Percentiles rank a stretch among this genome's conserved stretches.
Conservation (phyloP, 2,113 vertebrate genomes). For the Leucoraja erinaceus region DNA sequence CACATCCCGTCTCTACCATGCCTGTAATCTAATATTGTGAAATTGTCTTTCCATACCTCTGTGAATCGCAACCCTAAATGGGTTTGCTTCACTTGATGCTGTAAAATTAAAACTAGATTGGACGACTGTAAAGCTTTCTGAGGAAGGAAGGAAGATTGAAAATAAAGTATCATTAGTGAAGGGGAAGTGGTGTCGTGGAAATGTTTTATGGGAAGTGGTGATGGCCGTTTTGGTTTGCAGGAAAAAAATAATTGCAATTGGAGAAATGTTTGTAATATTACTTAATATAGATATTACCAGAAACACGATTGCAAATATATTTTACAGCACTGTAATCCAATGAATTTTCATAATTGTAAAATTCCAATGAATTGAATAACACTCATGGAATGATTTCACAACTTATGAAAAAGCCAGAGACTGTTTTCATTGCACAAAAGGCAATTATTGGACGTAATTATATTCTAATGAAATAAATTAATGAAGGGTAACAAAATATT, state of each 20-base stretch:
- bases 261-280: neutral
- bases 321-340: neutral
- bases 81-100: neutral
- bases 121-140: neutral
- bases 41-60: neutral
- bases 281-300: neutral
- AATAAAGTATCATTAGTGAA: neutral
- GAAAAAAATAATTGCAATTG: neutral
- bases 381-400: neutral
- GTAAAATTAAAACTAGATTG: neutral
- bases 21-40: neutral
- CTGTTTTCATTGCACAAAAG: neutral
- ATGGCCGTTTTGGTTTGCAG: neutral
- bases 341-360: neutral
- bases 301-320: neutral
- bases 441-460: neutral
- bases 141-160: neutral
- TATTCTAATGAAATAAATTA: neutral
- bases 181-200: neutral
- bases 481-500: neutral
- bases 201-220: neutral
- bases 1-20: neutral
- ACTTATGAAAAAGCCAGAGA: neutral
- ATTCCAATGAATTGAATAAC: neutral
- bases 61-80: neutral